Base-by-base conservation (phyloP, 2,888 invertebrate genomes). In the Athalia cordata region DNA sequence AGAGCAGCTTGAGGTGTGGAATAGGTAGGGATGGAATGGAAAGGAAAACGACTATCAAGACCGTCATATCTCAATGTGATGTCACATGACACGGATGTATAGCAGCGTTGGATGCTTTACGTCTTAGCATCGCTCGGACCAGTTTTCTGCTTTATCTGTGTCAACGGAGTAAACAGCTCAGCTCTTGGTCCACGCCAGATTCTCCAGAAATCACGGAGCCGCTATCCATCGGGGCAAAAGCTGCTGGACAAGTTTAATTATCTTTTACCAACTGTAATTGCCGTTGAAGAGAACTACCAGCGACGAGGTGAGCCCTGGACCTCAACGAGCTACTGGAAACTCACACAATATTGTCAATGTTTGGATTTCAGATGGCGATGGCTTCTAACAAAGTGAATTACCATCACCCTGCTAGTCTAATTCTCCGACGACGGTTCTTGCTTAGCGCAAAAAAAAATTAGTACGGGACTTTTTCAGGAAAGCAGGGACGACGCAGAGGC, bases 201-300 rank as follows among this genome's bases (percentile, higher is more conserved):
- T 70, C 80, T 76, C 80, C 79, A 81, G 80, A 80, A 83, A 83
- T 84, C 82, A 84, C 85, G 80, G 82, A 82, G 81, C 80, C 83
- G 83, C 82, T 81, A 82, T 84, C 85, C 86, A 78, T 2, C 29
- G 2, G 84, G 84, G 84, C 86, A 88, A 87, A 84, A 86, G 82
- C 89, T 89, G 89, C 89, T 88, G 88, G 83, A 89, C 89, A 89
- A 89, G 87, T 59, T 89, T 86, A 89, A 89, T 87, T 84, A 86
- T 86, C 83, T 84, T 89, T 89, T 89, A 89, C 87, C 87, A 47
- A 64, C 43, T 64, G n/a, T n/a, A 5, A 9, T n/a, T 5, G 5
- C 45, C 64, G n/a, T 29, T 29, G 29, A 29, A 29, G 29, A 29
- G 29, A 1, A 29, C 29, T 1, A 29, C 29, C 29, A 29, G 29